Percentiles rank a stretch among this genome's conserved stretches.
These are phyloP conservation scores for Balanococcus diminutus DNA, from an alignment of 2,888 invertebrate species.

Conservation along the genomic window DNA sequence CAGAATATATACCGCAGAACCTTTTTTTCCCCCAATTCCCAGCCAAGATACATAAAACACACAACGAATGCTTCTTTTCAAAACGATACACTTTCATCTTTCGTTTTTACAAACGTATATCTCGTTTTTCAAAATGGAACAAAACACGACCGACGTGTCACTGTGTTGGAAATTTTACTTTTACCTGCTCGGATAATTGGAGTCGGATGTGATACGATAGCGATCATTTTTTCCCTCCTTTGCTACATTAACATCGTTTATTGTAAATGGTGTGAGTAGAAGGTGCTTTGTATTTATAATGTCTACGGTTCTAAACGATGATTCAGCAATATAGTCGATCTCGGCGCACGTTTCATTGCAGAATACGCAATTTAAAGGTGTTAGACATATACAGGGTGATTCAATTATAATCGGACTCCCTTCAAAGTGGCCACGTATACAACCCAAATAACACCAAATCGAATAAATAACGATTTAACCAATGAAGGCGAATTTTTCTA, in stretches of 20 bases:
- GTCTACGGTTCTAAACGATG: not conserved
- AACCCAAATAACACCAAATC: not conserved
- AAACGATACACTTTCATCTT: not conserved
- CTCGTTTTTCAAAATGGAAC: slow-evolving; percentile 5
- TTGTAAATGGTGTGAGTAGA: not conserved
- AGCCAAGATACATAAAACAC: not conserved
- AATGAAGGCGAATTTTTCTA: too few relatives aligned
- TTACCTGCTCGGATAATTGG: not conserved
- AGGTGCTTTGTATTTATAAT: not conserved
- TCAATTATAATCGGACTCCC: not conserved
- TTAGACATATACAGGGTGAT: not conserved
- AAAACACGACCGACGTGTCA: slow-evolving; percentile 21
- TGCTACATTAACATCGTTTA: not conserved
- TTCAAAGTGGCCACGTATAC: not conserved
- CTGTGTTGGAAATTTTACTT: not conserved
- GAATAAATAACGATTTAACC: too few relatives aligned
- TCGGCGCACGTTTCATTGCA: not conserved
- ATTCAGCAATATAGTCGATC: not conserved
- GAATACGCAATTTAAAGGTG: not conserved
- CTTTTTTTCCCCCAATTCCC: not conserved
- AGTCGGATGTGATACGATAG: not conserved
- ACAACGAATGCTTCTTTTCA: not conserved
- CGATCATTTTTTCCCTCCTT: not conserved
- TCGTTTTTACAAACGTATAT: not conserved
- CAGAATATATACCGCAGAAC: not conserved